Evolutionary conservation across 2,888 invertebrate species (phyloP).

Genomic region (Aphodius granarius): DNA sequence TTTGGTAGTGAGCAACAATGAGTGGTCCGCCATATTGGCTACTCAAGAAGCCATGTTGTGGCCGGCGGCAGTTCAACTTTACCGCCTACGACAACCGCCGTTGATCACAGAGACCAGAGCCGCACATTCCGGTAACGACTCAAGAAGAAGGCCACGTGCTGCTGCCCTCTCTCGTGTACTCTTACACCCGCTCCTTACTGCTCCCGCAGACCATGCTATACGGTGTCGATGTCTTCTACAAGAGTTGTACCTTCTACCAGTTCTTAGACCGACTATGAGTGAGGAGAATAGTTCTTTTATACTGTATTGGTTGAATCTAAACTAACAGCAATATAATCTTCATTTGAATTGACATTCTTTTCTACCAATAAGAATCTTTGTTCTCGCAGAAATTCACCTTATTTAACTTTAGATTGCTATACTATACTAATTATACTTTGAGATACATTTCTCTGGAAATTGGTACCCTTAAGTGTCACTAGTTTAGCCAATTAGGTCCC

Average conservation of each 20-base stretch:
- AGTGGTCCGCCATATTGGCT: constrained; percentile 53
- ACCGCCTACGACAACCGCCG: constrained; percentile 50
- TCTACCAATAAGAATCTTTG: too few species aligned
- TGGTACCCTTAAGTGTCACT: too few species aligned
- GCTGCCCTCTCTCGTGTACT: constrained; percentile 5
- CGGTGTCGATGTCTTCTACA: not conserved
- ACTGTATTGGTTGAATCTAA: too few species aligned
- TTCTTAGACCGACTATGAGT: not conserved
- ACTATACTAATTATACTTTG: too few species aligned
- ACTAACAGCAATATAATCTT: too few species aligned
- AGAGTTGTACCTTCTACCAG: not conserved
- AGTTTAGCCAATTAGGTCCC: too few species aligned
- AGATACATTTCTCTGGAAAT: too few species aligned
- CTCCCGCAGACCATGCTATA: not conserved
- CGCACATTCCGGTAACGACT: constrained; percentile 31
- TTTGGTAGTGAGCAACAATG: constrained; percentile 30
- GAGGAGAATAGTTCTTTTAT: too few species aligned
- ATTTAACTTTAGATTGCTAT: too few species aligned
- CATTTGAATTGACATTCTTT: too few species aligned
- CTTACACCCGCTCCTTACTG: not conserved
- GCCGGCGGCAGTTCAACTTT: constrained; percentile 48
- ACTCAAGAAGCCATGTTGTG: constrained; percentile 56
- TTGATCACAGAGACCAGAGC: constrained; percentile 44
- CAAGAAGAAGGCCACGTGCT: constrained; percentile 6
- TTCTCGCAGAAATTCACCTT: too few species aligned